Evolutionary conservation across 23 tunicate genomes (phyloP).

Genomic region (Ciona savignyi): DNA sequence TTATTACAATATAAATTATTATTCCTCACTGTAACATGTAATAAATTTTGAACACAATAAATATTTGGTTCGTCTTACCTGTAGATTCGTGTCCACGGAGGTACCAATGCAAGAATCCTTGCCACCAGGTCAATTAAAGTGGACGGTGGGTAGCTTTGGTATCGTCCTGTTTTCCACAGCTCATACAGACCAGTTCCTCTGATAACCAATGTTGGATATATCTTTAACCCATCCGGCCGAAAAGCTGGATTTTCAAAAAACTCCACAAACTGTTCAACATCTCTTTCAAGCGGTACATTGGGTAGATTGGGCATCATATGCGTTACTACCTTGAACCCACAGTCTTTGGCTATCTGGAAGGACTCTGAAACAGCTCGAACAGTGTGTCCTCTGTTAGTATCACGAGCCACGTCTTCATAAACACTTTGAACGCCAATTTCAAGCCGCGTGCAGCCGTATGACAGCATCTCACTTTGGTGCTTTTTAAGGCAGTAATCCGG

Average conservation of each 20-base stretch:
- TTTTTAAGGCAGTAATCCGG: slow-evolving; percentile 98
- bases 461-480: slow-evolving; percentile 95
- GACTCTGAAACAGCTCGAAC: slow-evolving; percentile 96
- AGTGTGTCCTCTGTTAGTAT: slow-evolving; percentile 96
- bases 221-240: slow-evolving; percentile 88
- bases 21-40: no score
- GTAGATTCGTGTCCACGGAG: slow-evolving; percentile 99
- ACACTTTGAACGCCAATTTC: slow-evolving; percentile 99
- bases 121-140: slow-evolving; percentile 88
- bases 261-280: slow-evolving; percentile 96
- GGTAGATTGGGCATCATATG: slow-evolving; percentile 99
- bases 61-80: no score
- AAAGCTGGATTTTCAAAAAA: slow-evolving; percentile 98
- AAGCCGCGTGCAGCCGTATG: slow-evolving; percentile 95
- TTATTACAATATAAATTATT: no score
- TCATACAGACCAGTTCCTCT: slow-evolving; percentile 99
- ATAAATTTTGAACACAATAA: no score
- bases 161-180: slow-evolving; percentile 88
- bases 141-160: slow-evolving; percentile 93
- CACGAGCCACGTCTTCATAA: slow-evolving; percentile 98
- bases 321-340: slow-evolving; percentile 95
- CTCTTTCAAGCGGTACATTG: slow-evolving; percentile 91
- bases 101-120: slow-evolving; percentile 84
- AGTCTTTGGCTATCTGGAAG: slow-evolving; percentile 85
- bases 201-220: slow-evolving; percentile 91